Conservation (phyloP, 1,140 invertebrate species). For the Drosophila sp. region DNA sequence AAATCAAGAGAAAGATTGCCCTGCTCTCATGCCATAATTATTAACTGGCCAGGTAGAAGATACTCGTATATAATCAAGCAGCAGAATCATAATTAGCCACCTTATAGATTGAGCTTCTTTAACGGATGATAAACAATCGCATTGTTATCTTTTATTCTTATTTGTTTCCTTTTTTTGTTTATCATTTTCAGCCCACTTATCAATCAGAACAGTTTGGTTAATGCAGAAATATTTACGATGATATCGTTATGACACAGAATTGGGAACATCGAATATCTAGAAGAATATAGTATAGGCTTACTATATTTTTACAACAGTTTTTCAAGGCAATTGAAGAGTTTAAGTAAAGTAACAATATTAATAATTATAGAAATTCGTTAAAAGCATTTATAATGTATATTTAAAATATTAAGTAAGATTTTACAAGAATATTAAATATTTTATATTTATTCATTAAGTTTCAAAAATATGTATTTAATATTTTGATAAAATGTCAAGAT, state of each 20-base stretch:
- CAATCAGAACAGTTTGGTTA: conserved; percentile 17
- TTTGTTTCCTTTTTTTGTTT: not conserved
- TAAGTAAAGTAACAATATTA: no score
- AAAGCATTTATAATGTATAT: no score
- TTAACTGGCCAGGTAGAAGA: conserved; percentile 21
- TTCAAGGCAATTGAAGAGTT: no score
- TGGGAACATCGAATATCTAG: not conserved
- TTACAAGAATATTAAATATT: no score
- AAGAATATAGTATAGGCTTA: no score
- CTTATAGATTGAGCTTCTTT: conserved; percentile 58
- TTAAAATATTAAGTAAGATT: no score
- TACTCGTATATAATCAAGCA: conserved; percentile 28
- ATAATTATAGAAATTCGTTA: no score
- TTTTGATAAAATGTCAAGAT: no score
- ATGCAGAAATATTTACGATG: conserved; percentile 5
- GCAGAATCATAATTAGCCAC: conserved; percentile 60
- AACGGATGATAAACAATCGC: conserved; percentile 31
- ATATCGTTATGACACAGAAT: not conserved
- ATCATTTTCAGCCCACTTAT: conserved; percentile 31
- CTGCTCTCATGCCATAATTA: conserved; percentile 20
- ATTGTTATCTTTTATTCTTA: conserved; percentile 8
- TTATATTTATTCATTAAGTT: no score
- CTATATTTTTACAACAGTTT: no score
- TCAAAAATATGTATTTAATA: no score
- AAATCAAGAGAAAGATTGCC: conserved; percentile 60